These are phyloP conservation scores for Malurus leucopterus DNA, from an alignment of 2,797 vertebrate genomes.

Conservation along the genomic window DNA sequence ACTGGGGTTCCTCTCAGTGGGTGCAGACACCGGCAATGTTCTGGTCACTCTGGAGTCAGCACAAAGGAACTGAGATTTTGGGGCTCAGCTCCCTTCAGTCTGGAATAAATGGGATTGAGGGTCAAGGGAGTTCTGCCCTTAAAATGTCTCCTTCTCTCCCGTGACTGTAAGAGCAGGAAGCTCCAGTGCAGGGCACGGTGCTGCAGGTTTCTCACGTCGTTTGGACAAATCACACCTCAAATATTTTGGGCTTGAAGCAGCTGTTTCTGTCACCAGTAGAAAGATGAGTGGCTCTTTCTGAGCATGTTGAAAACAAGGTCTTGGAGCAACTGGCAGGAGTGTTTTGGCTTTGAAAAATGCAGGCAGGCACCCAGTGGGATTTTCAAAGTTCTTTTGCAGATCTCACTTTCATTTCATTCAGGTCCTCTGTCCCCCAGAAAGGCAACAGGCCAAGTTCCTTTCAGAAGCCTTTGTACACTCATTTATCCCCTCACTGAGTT, in stretches of 20 bases:
- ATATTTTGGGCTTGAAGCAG: not conserved
- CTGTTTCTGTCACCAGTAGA: not conserved
- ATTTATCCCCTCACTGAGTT: not conserved
- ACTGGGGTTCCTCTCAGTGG: not conserved
- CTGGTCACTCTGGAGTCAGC: not conserved
- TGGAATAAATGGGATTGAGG: not conserved
- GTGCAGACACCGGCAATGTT: not conserved
- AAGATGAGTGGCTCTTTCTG: not conserved
- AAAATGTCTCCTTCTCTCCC: not conserved
- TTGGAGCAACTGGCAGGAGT: not conserved
- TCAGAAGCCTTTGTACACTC: not conserved
- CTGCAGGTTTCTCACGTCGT: not conserved
- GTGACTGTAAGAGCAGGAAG: not conserved
- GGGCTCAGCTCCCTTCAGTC: not conserved
- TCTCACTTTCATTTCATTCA: not conserved
- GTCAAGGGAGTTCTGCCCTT: not conserved
- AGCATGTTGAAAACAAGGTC: not conserved
- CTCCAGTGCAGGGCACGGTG: not conserved
- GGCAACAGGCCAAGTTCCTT: not conserved
- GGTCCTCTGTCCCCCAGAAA: not conserved
- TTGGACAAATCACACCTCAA: not conserved
- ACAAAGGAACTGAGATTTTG: not conserved
- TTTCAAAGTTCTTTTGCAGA: slow-evolving; percentile 1
- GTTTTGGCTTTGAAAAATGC: not conserved
- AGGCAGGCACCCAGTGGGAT: not conserved